Base-by-base conservation (phyloP, 53 echinoderm and acorn worm genomes). In the Patiria pectinifera region DNA sequence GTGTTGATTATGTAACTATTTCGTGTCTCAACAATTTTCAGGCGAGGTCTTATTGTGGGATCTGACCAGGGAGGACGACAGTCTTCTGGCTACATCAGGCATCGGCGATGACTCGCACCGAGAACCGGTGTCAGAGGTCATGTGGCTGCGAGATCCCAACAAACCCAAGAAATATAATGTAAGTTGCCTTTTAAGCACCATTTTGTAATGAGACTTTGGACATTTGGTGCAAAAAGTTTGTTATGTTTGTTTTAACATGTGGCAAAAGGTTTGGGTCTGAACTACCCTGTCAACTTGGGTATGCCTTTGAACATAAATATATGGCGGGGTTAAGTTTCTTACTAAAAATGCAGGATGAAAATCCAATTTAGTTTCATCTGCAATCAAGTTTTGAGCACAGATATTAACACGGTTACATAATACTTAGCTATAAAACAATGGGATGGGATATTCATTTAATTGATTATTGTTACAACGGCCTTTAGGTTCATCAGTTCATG, bases 21-120 rank as follows among this genome's bases (percentile, higher is more conserved):
- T 25, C 25, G 25, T 23, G 3, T 91, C 26, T 87, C 2, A 58
- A 46, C 24, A 44, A 2, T 83, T 49, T 88, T 4, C 69, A 96
- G 99, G 99, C 71, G 95, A 96, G 83, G 92, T 96, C 25, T 92
- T 95, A 71, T 77, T 99, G 18, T 99, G 97, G 97, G 95, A 99
- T 91, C 86, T 99, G 82, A 95, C 93, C 90, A 94, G 94, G 61
- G 96, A 99, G 47, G 97, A 96, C 91, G 99, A 98, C 63, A 75
- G 94, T 70, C 85, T 96, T 13, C 70, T 98, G 16, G 95, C 96
- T 78, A 93, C 96, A 49, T 98, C 96, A 3, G 95, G 95, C 18
- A 97, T 99, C 63, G 96, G 95, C 18, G 99, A 99, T 62, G 99
- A 99, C 81, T 95, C 96, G 6, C 99, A 99, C 87, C 86, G 95